These are phyloP conservation scores for Perdita meconis DNA, from an alignment of 2,888 invertebrate species.

Conservation along the genomic window DNA sequence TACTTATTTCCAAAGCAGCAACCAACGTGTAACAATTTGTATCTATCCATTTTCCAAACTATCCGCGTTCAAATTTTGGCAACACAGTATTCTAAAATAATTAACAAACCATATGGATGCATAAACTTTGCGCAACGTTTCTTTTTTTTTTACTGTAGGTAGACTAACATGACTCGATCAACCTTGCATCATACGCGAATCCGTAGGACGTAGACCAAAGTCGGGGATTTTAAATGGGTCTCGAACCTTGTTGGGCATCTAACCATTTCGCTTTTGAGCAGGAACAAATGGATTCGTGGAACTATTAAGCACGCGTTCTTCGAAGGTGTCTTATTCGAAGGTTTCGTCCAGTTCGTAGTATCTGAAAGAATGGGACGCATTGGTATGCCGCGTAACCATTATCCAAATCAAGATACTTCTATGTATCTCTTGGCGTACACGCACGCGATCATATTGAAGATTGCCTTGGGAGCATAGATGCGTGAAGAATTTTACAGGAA, in stretches of 20 bases:
- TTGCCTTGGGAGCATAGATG: background rate
- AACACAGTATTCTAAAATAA: background rate
- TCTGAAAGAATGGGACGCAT: constrained; percentile 21
- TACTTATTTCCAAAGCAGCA: no score
- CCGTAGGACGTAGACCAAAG: background rate
- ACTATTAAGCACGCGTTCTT: constrained; percentile 22
- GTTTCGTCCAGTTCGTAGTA: constrained; percentile 9
- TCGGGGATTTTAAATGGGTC: background rate
- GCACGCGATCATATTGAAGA: constrained; percentile 8
- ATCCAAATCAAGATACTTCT: constrained; percentile 28
- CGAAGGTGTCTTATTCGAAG: constrained; percentile 16
- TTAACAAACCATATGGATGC: background rate
- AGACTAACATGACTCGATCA: background rate
- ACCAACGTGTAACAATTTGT: no score
- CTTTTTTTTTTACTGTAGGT: background rate
- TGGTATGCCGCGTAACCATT: constrained; percentile 23
- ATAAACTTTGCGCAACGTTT: background rate
- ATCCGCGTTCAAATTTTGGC: no score
- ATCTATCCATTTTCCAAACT: no score
- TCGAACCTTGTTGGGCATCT: background rate
- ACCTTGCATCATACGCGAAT: background rate
- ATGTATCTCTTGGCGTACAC: constrained; percentile 5
- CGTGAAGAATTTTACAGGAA: constrained; percentile 27
- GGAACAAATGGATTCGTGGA: constrained; percentile 16
- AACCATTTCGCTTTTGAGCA: no score